phyloP scores from a whole-genome alignment of 2,888 invertebrate genomes.

The Perizoma flavofasciatum region DNA sequence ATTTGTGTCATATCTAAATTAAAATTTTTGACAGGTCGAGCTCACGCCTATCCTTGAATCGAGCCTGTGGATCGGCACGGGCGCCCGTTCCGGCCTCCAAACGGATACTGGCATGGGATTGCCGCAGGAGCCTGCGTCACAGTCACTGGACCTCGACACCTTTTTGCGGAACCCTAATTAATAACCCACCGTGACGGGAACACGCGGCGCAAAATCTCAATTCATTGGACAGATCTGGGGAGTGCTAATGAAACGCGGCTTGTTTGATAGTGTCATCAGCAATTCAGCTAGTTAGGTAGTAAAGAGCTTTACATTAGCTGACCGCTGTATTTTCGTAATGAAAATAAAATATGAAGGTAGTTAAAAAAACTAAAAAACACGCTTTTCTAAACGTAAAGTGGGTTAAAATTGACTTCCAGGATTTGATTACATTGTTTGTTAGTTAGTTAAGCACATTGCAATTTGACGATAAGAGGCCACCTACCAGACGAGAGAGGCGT shows the following conservation, averaged over 20 bases:
- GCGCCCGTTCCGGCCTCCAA: conserved; percentile 59
- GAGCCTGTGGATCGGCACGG: conserved; percentile 45
- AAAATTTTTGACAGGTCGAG: conserved; percentile 38
- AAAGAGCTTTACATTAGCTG: conserved; percentile 17
- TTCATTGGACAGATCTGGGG: conserved; percentile 44
- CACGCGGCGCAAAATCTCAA: conserved; percentile 57
- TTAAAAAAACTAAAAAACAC: no score
- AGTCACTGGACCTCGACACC: conserved; percentile 73
- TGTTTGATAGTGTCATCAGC: conserved; percentile 34
- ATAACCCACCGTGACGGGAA: conserved; percentile 70
- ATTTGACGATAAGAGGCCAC: no score
- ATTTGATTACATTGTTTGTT: no score
- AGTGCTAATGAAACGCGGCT: conserved; percentile 48
- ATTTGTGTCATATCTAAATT: conserved; percentile 38
- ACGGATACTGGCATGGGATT: conserved; percentile 72
- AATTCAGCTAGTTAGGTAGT: conserved; percentile 31
- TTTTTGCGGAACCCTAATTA: conserved; percentile 79
- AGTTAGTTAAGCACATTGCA: no score
- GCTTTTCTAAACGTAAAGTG: no score
- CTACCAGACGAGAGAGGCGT: no score
- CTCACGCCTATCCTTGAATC: conserved; percentile 44
- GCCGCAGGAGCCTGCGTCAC: conserved; percentile 81
- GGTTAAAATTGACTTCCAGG: no score
- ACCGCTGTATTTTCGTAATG: conserved; percentile 11
- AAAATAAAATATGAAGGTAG: neutral